Conservation (phyloP, 1,140 invertebrate genomes). For the Drosophila suzukii region DNA sequence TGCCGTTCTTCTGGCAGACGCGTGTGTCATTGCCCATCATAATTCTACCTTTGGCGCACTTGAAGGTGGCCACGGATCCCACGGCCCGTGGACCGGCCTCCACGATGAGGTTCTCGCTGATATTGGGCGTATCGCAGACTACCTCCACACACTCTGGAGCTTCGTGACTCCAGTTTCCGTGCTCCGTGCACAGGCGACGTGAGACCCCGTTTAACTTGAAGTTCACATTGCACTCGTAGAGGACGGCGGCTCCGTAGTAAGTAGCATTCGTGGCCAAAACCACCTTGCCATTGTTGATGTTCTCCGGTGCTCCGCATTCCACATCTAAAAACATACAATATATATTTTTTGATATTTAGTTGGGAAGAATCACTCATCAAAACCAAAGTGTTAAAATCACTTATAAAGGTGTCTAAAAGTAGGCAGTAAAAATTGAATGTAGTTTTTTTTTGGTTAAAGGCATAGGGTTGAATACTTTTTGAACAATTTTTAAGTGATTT, state of each 20-base stretch:
- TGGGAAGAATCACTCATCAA: too few species aligned
- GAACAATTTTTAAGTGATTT: too few species aligned
- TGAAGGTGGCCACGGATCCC: constrained; percentile 91
- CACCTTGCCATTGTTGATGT: constrained; percentile 90
- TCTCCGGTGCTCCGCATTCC: constrained; percentile 92
- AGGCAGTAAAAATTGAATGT: too few species aligned
- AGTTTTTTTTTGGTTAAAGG: too few species aligned
- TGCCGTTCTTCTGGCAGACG: constrained; percentile 90
- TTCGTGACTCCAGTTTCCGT: constrained; percentile 94
- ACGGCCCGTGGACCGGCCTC: constrained; percentile 85
- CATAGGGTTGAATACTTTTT: too few species aligned
- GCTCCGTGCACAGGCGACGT: constrained; percentile 92
- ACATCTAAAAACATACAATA: constrained; percentile 87
- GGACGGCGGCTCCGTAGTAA: constrained; percentile 92
- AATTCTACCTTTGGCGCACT: constrained; percentile 91
- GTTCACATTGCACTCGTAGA: constrained; percentile 93
- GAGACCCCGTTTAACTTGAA: constrained; percentile 93
- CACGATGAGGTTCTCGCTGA: constrained; percentile 86
- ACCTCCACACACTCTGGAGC: constrained; percentile 93
- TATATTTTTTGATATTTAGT: too few species aligned
- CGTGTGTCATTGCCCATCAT: constrained; percentile 92
- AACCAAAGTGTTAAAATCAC: too few species aligned
- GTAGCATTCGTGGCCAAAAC: constrained; percentile 93
- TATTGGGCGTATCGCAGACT: constrained; percentile 89
- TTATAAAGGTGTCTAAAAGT: too few species aligned